Base-by-base conservation (phyloP, 2,113 vertebrate genomes). In the Peromyscus leucopus region DNA sequence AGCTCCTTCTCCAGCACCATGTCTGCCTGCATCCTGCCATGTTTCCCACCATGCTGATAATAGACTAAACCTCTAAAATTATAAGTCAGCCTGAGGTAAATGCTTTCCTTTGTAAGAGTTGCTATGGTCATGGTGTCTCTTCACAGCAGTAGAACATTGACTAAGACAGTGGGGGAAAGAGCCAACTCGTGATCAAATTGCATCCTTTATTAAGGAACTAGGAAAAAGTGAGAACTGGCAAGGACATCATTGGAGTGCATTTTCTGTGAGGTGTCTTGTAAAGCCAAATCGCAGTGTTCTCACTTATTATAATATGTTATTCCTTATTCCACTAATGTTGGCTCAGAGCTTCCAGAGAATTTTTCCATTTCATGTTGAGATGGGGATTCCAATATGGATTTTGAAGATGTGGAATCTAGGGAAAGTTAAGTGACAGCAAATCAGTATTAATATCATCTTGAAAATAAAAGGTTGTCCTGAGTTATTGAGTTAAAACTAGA, bases 191-290 rank as follows among this genome's bases (percentile, higher is more conserved):
- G 92, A 71, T 90, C 55, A 48, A 61, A 89, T 42, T 36, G 42
- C 67, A 89, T 78, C 39, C 72, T 98, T 97, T 97, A 98, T 91
- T 97, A 92, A 83, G 63, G 92, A 95, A 88, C 42, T 42, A 61
- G 78, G 78, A 36, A 84, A 88, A 85, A 55, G 63, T n/a, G n/a
- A 86, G 19, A 39, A 48, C 36, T 59, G 39, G 72, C 46, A 94
- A 92, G 36, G 79, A 84, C 33, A 67, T 95, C 78, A 83, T 69
- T 87, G 55, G 59, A 78, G 71, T 75, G 65, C 6, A 17, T 95
- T 93, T 94, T 90, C 80, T 17, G 9, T 42, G 67, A 95, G 83
- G 39, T 16, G 16, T 93, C 82, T 97, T 93, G 89, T 69, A 90
- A 93, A 75, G 93, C 3, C 84, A 94, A 15, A 59, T 85, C 6